phyloP scores from a whole-genome alignment of 2,888 invertebrate genomes.

The Silvanus unidentatus region DNA sequence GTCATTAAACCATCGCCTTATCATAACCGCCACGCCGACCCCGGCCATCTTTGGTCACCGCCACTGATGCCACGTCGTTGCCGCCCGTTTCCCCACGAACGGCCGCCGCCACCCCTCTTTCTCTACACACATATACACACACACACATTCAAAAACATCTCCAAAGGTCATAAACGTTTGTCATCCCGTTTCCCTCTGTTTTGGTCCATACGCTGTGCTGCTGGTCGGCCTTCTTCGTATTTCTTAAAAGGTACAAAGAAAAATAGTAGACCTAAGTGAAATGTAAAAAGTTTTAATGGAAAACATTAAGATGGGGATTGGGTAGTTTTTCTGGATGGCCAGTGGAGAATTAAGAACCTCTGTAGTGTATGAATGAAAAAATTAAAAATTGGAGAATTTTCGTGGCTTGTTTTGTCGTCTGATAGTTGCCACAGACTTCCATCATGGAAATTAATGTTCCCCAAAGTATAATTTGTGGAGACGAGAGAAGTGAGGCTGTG shows the following conservation, averaged over 20 bases:
- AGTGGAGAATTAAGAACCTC: too few species aligned
- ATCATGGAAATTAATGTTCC: constrained; percentile 51
- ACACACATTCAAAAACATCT: neutral
- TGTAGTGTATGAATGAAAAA: too few species aligned
- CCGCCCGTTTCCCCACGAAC: constrained; percentile 8
- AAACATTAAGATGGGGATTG: constrained; percentile 1
- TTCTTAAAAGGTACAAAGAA: constrained; percentile 4
- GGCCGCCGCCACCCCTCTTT: constrained; percentile 20
- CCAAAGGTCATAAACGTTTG: constrained; percentile 22
- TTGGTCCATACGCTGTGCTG: constrained; percentile 5
- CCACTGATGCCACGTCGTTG: constrained; percentile 27
- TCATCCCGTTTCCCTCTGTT: constrained; percentile 15
- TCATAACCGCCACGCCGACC: constrained; percentile 50
- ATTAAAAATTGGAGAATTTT: too few species aligned
- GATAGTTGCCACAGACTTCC: constrained; percentile 35
- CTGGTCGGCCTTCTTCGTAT: neutral
- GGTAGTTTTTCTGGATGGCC: constrained; percentile 41
- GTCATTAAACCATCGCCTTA: constrained; percentile 54
- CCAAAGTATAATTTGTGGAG: constrained; percentile 52
- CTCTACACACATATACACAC: constrained; percentile 12
- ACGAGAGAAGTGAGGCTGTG: constrained; percentile 38
- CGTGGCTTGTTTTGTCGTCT: too few species aligned
- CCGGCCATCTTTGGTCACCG: constrained; percentile 47
- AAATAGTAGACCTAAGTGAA: constrained; percentile 4
- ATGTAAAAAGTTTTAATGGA: constrained; percentile 1